Evolutionary conservation across 2,888 invertebrate species (phyloP), one percentile per base, ranked within the genome.

Genomic region (Tenthredo scrophulariae): DNA sequence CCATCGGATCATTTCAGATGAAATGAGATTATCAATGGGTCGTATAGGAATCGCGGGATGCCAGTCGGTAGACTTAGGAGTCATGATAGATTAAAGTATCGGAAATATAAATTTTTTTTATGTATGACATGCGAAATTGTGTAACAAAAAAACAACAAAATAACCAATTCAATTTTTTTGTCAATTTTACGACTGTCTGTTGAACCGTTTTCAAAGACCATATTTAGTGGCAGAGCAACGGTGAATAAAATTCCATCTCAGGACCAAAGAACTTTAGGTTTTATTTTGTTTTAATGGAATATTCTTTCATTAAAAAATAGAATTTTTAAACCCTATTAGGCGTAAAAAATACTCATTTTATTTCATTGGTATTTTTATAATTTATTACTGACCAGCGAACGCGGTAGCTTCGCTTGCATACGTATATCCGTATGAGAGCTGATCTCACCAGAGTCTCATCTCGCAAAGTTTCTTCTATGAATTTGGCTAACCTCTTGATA

Each of bases 11-110:
- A 62, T 80, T n/a, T 80, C 80, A 26, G 80, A 80, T 22, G 80
- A 80, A n/a, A 80, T 6, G 7, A 80, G 37, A 40, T 80, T 80
- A 62, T 80, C 80, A 15, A 9, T 22, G 40, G 58, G 80, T 80
- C 80, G 62, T 62, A 80, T 40, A 15, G 40, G 62, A 37, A 62
- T 18, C 6, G 58, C 58, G 40, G 80, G 80, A 40, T 58, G 80
- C 80, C 80, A 80, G 22, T 7, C 26, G 37, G 29, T 40, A 33
- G 40, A 1, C 40, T 80, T 80, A 22, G 80, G n/a, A 62, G 80
- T 40, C 80, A 80, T 80, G 58, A 37, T 40, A 9, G 22, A 74
- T 22, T 29, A 0, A 22, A 43, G n/a, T 43, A 74, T n/a, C 43
- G 40, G 22, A 74, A 40, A 37, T 7, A 18, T 70, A 0, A 5